Evolutionary conservation across 2,888 invertebrate species (phyloP), one percentile per base, ranked within the genome.

Genomic region (Agrotis exclamationis): DNA sequence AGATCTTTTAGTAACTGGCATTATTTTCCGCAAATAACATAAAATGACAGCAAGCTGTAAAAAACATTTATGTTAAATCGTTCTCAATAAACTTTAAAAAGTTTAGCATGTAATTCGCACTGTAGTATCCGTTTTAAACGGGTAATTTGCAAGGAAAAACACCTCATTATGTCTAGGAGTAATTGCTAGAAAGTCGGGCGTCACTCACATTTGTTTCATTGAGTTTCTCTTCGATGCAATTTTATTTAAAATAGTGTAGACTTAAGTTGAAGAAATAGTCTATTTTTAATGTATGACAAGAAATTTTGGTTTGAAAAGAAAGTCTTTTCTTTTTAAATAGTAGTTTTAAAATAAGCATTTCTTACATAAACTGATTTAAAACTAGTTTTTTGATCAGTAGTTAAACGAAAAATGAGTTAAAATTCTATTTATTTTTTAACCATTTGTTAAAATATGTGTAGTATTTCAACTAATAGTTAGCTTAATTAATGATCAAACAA

Each of bases 161-260:
- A 77, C 74, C 79, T 83, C 82, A 76, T 77, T 80, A 80, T 71
- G 67, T 62, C 65, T 79, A 74, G 83, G 72, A 84, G 85, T 87
- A 86, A 88, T 88, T 86, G 79, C 73, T 85, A 80, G 89, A 88
- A 89, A 88, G 87, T 68, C 76, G 57, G 48, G 80, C 71, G 70
- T 68, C 78, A 76, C 65, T 82, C 75, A 76, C 77, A 87, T 85
- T 86, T 81, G 79, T 78, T 76, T 80, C 70, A 83, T 84, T 79
- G 73, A 72, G 75, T 87, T 87, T 87, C 85, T 83, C 78, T 66
- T 64, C 47, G 68, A 59, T 62, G 75, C 73, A 76, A 66, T 76
- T 39, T 39, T 39, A 11, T 33, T 68, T 77, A 77, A 73, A 77
- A 66, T 54, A 74, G 44, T 28, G 28, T 62, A 54, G 33, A 66